Evolutionary conservation across 2,797 vertebrate genomes (phyloP).

Genomic region (Lacerta viridis): DNA sequence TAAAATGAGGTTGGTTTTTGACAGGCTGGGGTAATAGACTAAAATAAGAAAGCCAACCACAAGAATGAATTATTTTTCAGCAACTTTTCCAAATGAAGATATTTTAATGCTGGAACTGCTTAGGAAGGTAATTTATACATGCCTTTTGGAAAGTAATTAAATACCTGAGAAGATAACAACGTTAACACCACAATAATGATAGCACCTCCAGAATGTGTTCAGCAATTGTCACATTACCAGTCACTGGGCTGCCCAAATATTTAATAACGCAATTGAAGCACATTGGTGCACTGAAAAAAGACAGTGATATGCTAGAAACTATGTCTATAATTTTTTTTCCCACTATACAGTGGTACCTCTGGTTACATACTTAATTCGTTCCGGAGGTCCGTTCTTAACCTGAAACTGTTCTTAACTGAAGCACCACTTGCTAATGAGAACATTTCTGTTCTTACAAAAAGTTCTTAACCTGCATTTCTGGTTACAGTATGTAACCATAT

Average conservation of each 20-base stretch:
- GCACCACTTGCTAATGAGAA: too few species aligned
- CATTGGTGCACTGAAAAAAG: neutral
- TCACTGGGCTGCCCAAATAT: neutral
- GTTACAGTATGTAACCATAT: too few species aligned
- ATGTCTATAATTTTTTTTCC: neutral
- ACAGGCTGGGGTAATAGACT: neutral
- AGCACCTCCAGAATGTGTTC: neutral
- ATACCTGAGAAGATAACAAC: neutral
- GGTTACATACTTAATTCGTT: too few species aligned
- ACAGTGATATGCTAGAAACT: too few species aligned
- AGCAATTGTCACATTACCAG: neutral
- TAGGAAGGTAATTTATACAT: neutral
- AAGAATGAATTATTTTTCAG: neutral
- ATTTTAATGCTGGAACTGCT: constrained; percentile 4
- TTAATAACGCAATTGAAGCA: neutral
- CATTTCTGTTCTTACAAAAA: too few species aligned
- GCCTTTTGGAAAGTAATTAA: neutral
- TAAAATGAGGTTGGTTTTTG: neutral
- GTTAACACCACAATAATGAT: neutral
- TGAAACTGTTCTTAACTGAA: too few species aligned
- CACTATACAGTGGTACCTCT: too few species aligned
- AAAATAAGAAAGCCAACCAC: neutral
- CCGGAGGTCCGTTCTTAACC: too few species aligned
- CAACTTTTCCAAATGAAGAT: neutral
- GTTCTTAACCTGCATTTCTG: too few species aligned